A percentile compares a stretch with the other conserved stretches of the same genome.
Conservation (phyloP, 92 coral and sea anemone genomes). For the Heliopora coerulea region DNA sequence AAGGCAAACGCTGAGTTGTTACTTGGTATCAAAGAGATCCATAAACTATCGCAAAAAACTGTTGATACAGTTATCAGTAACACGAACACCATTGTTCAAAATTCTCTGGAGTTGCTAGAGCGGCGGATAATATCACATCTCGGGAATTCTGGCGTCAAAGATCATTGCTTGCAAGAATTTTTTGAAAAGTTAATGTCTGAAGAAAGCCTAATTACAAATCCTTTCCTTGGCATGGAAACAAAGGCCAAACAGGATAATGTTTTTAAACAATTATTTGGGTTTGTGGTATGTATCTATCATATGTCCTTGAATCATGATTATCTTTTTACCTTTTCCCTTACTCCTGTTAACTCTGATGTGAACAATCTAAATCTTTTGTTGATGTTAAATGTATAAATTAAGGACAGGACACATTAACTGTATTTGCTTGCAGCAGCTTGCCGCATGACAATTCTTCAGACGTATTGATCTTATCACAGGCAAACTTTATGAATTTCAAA, state of each 20-base stretch:
- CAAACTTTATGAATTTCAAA: too few relatives aligned
- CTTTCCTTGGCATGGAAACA: conserved; percentile 52
- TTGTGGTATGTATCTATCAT: conserved; percentile 52
- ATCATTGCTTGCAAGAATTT: conserved; percentile 41
- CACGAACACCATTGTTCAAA: conserved; percentile 43
- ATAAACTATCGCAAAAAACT: conserved; percentile 47
- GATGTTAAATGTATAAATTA: too few relatives aligned
- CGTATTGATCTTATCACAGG: too few relatives aligned
- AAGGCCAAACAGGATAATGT: conserved; percentile 39
- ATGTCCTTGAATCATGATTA: too few relatives aligned
- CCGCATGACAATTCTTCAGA: not conserved
- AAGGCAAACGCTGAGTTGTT: conserved; percentile 39
- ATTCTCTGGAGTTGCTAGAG: conserved; percentile 20
- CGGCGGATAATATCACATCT: conserved; percentile 11
- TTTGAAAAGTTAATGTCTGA: conserved; percentile 9
- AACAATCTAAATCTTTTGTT: too few relatives aligned
- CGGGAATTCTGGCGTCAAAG: conserved; percentile 24
- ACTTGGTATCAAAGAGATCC: conserved; percentile 44
- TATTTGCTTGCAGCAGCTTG: too few relatives aligned
- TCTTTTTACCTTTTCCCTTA: too few relatives aligned
- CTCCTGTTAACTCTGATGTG: too few relatives aligned
- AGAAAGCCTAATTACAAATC: conserved; percentile 40
- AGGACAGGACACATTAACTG: too few relatives aligned
- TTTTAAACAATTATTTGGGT: conserved; percentile 42
- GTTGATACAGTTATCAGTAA: conserved; percentile 34